Conservation (phyloP, 2,113 vertebrate genomes). For the Haplotaxodon microlepis region DNA sequence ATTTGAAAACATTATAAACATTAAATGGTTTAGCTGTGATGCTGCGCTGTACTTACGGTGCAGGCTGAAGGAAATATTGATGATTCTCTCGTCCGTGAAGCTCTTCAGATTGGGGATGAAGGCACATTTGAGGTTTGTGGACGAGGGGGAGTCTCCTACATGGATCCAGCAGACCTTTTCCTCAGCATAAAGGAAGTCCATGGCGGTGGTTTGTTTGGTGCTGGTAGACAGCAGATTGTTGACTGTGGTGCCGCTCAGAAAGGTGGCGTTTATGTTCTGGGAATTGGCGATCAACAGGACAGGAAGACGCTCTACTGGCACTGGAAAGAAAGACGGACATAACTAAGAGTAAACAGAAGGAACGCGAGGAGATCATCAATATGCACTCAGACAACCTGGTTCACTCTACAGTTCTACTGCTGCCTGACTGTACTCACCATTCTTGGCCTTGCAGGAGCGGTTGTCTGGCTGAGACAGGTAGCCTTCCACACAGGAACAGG, state of each 20-base stretch:
- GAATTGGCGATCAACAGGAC: constrained; percentile 94
- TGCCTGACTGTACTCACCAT: constrained; percentile 67
- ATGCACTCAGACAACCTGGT: not conserved
- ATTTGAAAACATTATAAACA: not conserved
- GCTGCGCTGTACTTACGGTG: constrained; percentile 81
- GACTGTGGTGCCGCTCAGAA: constrained; percentile 81
- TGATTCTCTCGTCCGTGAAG: constrained; percentile 83
- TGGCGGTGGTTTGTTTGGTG: constrained; percentile 94
- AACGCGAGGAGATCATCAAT: not conserved
- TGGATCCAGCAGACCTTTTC: constrained; percentile 96
- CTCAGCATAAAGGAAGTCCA: constrained; percentile 93
- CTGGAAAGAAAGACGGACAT: constrained; percentile 21
- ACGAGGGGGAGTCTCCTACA: constrained; percentile 82
- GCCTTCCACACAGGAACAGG: constrained; percentile 89
- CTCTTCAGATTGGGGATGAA: constrained; percentile 91
- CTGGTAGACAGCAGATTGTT: constrained; percentile 83
- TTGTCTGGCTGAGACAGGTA: constrained; percentile 92
- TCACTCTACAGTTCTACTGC: not conserved
- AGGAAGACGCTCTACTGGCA: constrained; percentile 86
- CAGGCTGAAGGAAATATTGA: constrained; percentile 95
- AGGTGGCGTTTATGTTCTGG: constrained; percentile 94
- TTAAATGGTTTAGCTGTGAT: not conserved
- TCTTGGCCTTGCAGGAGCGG: constrained; percentile 97
- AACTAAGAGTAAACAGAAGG: not conserved
- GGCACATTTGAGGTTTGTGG: constrained; percentile 90